phyloP scores from a whole-genome alignment of 1,140 invertebrate genomes.

The Lerema accius region DNA sequence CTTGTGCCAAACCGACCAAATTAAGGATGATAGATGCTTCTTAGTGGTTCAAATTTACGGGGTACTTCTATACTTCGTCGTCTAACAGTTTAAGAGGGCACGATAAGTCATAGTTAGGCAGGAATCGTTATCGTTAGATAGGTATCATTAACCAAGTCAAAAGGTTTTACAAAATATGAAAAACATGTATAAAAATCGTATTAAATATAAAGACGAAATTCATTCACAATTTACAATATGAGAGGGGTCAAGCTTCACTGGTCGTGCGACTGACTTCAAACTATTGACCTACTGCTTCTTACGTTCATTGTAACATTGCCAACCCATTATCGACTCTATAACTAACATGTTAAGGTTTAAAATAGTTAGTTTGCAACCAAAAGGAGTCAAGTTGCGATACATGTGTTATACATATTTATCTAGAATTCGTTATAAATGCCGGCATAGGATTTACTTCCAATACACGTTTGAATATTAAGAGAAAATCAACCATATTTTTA shows the following conservation, averaged over 20 bases:
- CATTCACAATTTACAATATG: too few species aligned
- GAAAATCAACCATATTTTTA: not conserved
- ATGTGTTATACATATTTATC: constrained; percentile 11
- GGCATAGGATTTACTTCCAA: not conserved
- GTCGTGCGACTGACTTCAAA: constrained; percentile 22
- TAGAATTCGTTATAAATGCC: constrained; percentile 13
- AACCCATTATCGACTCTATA: not conserved
- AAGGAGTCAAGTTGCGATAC: constrained; percentile 26
- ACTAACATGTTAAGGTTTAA: not conserved
- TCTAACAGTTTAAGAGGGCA: too few species aligned
- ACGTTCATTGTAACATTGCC: not conserved
- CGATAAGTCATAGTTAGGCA: too few species aligned
- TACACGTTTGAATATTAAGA: not conserved
- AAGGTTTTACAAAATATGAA: too few species aligned
- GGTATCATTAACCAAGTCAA: too few species aligned
- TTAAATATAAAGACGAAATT: too few species aligned
- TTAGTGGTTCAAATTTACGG: too few species aligned
- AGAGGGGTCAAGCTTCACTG: constrained; percentile 17
- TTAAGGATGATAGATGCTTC: too few species aligned
- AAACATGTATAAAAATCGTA: too few species aligned
- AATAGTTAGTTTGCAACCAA: not conserved
- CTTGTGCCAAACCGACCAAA: too few species aligned
- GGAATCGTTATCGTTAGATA: too few species aligned
- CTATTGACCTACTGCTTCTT: constrained; percentile 23
- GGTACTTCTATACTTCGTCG: too few species aligned